These are phyloP conservation scores for Rhabditophanes sp. DNA, from an alignment of 2,888 invertebrate genomes.

Conservation along the genomic window DNA sequence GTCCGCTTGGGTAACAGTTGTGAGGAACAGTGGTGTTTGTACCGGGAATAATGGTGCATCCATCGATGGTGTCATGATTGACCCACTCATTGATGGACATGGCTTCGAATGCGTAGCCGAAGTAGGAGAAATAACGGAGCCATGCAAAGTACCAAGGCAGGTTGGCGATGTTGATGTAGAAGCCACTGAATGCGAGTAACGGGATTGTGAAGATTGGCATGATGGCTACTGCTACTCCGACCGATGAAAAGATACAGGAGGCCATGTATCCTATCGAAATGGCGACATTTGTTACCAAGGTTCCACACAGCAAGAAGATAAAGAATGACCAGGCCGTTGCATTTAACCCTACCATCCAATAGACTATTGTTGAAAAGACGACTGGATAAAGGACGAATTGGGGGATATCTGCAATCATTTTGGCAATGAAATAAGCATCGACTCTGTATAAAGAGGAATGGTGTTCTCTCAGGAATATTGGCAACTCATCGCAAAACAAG, in stretches of 20 bases:
- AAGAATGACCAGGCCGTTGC: slow-evolving; percentile 48
- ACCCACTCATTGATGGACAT: slow-evolving; percentile 45
- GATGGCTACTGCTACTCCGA: slow-evolving; percentile 68
- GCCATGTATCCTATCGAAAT: slow-evolving; percentile 64
- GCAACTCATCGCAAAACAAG: slow-evolving; percentile 75
- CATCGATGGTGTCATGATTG: slow-evolving; percentile 24
- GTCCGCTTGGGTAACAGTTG: slow-evolving; percentile 15
- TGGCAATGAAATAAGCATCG: slow-evolving; percentile 69
- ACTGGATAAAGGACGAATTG: slow-evolving; percentile 67
- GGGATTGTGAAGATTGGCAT: slow-evolving; percentile 82
- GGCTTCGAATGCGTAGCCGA: slow-evolving; percentile 46
- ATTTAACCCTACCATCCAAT: slow-evolving; percentile 65
- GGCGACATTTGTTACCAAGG: slow-evolving; percentile 32
- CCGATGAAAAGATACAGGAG: slow-evolving; percentile 58
- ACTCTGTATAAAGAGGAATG: slow-evolving; percentile 75
- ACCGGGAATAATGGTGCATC: background rate
- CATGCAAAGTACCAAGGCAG: slow-evolving; percentile 46
- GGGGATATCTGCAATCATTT: slow-evolving; percentile 67
- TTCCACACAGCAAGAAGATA: slow-evolving; percentile 49
- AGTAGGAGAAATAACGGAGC: slow-evolving; percentile 45
- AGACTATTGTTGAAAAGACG: slow-evolving; percentile 65
- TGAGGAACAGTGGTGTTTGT: too few species aligned
- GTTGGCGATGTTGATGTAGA: slow-evolving; percentile 67
- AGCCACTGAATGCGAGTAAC: slow-evolving; percentile 81
- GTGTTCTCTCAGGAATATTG: slow-evolving; percentile 73